A percentile compares a stretch with the other conserved stretches of the same genome.
phyloP scores from a whole-genome alignment of 1,140 invertebrate species.

The Ctenoplectra terminalis region DNA sequence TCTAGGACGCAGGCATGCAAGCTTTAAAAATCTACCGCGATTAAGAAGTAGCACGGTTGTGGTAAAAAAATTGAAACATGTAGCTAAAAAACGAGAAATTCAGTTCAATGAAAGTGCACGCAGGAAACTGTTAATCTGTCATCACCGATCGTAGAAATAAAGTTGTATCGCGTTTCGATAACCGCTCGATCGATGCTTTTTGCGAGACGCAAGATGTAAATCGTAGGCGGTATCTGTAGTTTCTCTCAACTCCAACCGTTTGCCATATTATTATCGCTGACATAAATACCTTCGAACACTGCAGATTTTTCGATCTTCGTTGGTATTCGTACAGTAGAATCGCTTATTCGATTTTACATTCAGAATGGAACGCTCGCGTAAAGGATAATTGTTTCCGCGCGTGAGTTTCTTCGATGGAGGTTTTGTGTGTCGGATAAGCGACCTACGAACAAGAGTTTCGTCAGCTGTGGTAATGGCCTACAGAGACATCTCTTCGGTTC shows the following conservation, averaged over 20 bases:
- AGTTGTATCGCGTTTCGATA: no score
- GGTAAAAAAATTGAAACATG: conserved; percentile 1
- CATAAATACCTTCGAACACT: no score
- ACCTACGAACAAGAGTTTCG: background rate
- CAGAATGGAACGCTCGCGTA: background rate
- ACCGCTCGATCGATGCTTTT: no score
- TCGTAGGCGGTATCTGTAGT: no score
- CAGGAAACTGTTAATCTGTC: background rate
- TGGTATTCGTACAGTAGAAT: background rate
- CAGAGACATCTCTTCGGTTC: background rate
- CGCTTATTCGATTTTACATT: background rate
- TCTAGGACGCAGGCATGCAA: background rate
- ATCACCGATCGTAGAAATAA: no score
- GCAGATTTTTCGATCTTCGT: background rate
- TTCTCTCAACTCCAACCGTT: no score
- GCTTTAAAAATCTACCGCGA: background rate
- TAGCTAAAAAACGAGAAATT: background rate
- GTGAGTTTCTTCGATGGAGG: background rate
- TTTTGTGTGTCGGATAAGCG: background rate
- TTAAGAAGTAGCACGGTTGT: background rate
- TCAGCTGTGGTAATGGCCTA: no score
- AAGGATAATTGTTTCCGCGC: background rate
- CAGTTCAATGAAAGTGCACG: conserved; percentile 5
- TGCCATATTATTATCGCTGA: no score
- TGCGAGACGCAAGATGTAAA: no score